Evolutionary conservation across 1,140 invertebrate species (phyloP).

Genomic region (Camponotus floridanus): DNA sequence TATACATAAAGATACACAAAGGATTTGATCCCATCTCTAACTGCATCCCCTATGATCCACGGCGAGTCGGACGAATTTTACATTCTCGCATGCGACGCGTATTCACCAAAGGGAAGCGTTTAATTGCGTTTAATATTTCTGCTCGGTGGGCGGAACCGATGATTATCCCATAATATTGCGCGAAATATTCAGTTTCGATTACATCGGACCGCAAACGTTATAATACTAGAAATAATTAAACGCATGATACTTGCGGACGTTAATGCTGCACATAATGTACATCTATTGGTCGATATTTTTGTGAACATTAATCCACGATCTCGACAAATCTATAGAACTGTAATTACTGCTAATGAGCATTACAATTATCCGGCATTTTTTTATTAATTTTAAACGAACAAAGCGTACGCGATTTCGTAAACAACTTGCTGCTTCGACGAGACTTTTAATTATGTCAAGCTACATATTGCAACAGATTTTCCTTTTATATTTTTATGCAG

Average conservation of each 20-base stretch:
- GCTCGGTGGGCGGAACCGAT: constrained; percentile 47
- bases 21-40: neutral
- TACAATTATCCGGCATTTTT: constrained; percentile 18
- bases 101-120: constrained; percentile 39
- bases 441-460: constrained; percentile 17
- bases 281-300: constrained; percentile 27
- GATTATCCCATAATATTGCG: constrained; percentile 60
- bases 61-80: constrained; percentile 34
- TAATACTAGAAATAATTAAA: constrained; percentile 62
- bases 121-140: constrained; percentile 64
- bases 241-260: constrained; percentile 41
- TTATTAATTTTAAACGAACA: constrained; percentile 1
- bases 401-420: neutral
- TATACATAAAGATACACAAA: neutral
- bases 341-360: constrained; percentile 24
- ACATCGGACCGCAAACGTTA: constrained; percentile 51
- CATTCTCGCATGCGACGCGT: neutral
- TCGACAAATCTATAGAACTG: constrained; percentile 33
- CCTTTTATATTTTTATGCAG: neutral
- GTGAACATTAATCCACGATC: constrained; percentile 37
- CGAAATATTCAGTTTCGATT: constrained; percentile 63
- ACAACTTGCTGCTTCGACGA: constrained; percentile 12
- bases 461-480: neutral
- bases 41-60: neutral
- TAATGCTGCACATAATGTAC: constrained; percentile 12